Base-by-base conservation (phyloP, 2,888 invertebrate species). In the Tinea trinotella region DNA sequence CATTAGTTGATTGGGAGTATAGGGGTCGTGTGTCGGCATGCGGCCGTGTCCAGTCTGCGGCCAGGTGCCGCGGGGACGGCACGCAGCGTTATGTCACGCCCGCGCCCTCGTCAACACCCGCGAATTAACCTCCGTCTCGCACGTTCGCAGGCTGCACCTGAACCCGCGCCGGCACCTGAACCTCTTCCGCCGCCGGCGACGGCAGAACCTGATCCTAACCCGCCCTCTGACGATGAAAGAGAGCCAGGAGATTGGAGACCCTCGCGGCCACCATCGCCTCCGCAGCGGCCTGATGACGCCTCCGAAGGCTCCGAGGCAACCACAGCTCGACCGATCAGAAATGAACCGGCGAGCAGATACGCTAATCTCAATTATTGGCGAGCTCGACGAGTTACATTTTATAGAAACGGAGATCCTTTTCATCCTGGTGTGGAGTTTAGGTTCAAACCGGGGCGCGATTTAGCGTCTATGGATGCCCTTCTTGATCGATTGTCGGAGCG, bases 331-430 rank as follows among this genome's bases (percentile, higher is more conserved):
- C 90, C 85, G 74, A 88, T 63, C 79, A 84, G 73, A 75, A 72
- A 86, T 61, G 80, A 89, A 75, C 87, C 89, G 62, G 69, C 87
- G 56, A 88, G 89, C 71, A 83, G 90, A 64, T 94, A 93, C 76
- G 91, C 90, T 59, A 93, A 94, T 73, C 88, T 94, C 53, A 94
- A 94, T 59, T 95, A 93, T 70, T 96, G 95, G 95, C 91, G 93
- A 65, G 94, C 95, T 0, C 87, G 95, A 56, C 87, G 95, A 53
- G 94, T 97, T 56, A 92, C 94, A 1, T 97, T 98, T 78, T 97
- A 94, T 82, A 91, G 95, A 71, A 98, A 97, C 88, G 97, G 97
- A 2, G 97, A 97, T 71, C 94, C 95, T 0, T 95, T 95, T 70
- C 96, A 93, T 69, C 95, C 94, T 12, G 96, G 97, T 0, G 90